These are phyloP conservation scores for Oreochromis grahami DNA, from an alignment of 2,797 vertebrate genomes.

Conservation along the genomic window DNA sequence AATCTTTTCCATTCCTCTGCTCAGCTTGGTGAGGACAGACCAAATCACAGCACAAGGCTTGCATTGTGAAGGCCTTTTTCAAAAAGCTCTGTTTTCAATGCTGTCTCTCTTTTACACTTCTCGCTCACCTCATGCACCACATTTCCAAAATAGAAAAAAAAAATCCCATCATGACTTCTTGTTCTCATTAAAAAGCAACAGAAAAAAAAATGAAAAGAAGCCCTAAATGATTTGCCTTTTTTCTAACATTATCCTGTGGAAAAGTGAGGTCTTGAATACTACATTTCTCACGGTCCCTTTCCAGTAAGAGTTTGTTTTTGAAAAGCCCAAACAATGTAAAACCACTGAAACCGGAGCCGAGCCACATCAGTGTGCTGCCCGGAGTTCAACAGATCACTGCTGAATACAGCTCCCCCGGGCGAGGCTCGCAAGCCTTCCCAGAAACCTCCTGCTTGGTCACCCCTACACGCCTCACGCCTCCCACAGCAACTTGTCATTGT, in stretches of 20 bases:
- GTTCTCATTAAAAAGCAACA: constrained; percentile 34
- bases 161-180: constrained; percentile 47
- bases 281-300: constrained; percentile 72
- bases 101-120: constrained; percentile 55
- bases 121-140: constrained; percentile 64
- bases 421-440: constrained; percentile 58
- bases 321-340: constrained; percentile 72
- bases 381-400: constrained; percentile 63
- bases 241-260: constrained; percentile 32
- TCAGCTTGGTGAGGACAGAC: constrained; percentile 76
- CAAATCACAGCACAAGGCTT: constrained; percentile 78
- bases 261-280: constrained; percentile 28
- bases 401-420: constrained; percentile 45
- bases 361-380: constrained; percentile 73
- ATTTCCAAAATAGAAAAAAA: constrained; percentile 30
- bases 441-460: constrained; percentile 52
- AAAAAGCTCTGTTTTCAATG: constrained; percentile 72
- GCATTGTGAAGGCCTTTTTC: constrained; percentile 76
- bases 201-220: background rate
- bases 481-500: constrained; percentile 66
- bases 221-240: background rate
- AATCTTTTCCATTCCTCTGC: constrained; percentile 86
- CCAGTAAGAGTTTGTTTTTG: constrained; percentile 68
- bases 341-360: constrained; percentile 68
- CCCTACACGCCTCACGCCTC: constrained; percentile 23